A percentile compares a stretch with the other conserved stretches of the same genome.
phyloP scores from a whole-genome alignment of 2,888 invertebrate genomes.

The Gibbula magus region DNA sequence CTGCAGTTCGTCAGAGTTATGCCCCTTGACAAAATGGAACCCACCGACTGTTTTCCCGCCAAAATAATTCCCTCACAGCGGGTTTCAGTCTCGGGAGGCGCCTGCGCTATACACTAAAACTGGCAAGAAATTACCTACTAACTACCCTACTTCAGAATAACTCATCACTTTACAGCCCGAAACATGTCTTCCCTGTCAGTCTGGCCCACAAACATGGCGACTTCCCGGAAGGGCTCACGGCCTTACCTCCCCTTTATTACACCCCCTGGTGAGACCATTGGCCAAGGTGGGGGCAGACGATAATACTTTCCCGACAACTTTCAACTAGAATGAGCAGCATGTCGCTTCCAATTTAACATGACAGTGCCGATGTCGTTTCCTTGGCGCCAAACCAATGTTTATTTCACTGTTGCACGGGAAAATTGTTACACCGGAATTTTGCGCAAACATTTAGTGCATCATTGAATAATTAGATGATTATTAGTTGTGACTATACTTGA shows the following conservation, averaged over 20 bases:
- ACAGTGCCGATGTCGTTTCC: background rate
- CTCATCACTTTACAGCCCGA: background rate
- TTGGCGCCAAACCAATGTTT: background rate
- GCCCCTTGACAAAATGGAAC: conserved; percentile 22
- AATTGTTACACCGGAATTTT: too few species aligned
- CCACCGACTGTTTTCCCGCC: conserved; percentile 25
- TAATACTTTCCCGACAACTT: background rate
- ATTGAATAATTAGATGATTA: too few species aligned
- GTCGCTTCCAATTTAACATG: conserved; percentile 14
- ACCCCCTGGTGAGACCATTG: conserved; percentile 12
- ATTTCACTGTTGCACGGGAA: too few species aligned
- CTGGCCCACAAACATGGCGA: background rate
- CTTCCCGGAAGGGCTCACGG: conserved; percentile 4
- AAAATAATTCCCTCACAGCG: conserved; percentile 19
- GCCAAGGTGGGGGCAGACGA: conserved; percentile 5
- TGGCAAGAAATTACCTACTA: conserved; percentile 10
- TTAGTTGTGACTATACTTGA: too few species aligned
- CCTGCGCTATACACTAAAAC: background rate
- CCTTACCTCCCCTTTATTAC: conserved; percentile 7
- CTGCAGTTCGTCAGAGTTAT: conserved; percentile 23
- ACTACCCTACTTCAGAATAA: background rate
- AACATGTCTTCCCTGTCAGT: conserved; percentile 4
- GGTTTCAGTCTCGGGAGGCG: conserved; percentile 1
- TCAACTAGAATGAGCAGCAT: background rate
- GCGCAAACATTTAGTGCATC: too few species aligned